A percentile compares a stretch with the other conserved stretches of the same genome.
Evolutionary conservation across 2,113 vertebrate species (phyloP).

Genomic region (Geococcyx californianus): DNA sequence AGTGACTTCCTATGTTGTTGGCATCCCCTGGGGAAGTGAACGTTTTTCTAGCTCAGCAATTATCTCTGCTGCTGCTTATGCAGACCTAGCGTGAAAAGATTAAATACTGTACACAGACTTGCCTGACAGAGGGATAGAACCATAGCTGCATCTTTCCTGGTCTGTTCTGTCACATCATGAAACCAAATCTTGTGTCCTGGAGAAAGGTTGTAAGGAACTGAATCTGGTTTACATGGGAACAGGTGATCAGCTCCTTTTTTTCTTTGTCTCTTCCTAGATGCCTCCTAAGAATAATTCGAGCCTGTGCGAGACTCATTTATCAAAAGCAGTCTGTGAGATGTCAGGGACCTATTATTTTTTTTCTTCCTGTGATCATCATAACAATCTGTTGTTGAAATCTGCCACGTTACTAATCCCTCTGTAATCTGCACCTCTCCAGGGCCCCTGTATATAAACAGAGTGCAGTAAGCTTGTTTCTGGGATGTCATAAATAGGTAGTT

Average conservation of each 20-base stretch:
- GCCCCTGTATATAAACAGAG: neutral
- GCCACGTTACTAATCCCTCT: neutral
- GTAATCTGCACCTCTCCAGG: neutral
- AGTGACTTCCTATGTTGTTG: neutral
- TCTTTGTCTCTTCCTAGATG: neutral
- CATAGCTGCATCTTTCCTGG: neutral
- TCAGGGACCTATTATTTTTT: neutral
- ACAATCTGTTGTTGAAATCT: neutral
- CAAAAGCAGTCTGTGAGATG: neutral
- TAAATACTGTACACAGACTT: neutral
- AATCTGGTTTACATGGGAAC: slow-evolving; percentile 39
- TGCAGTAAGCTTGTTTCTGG: neutral
- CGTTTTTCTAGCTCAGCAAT: neutral
- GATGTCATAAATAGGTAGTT: neutral
- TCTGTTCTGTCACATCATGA: neutral
- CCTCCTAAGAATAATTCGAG: neutral
- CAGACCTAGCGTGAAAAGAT: neutral
- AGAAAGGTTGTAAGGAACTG: neutral
- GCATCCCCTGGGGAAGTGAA: neutral
- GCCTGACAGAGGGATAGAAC: neutral
- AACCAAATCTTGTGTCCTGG: neutral
- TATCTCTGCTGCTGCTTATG: neutral
- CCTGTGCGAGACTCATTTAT: neutral
- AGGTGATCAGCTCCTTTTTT: slow-evolving; percentile 14
- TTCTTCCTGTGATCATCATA: neutral